Conservation (phyloP, 2,888 invertebrate genomes). For the Cheilosia pagana region DNA sequence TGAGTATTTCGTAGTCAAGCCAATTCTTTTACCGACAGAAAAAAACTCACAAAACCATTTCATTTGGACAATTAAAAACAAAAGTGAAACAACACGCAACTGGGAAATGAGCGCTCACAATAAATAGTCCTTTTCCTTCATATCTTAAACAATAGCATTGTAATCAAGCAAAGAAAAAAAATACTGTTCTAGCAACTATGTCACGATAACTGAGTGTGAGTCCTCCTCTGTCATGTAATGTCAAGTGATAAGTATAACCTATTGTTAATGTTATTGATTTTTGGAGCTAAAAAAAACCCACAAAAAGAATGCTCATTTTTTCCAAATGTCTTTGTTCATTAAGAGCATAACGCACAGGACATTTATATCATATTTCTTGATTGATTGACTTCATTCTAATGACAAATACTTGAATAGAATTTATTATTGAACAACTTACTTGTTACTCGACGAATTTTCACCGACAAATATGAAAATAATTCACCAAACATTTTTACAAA, state of each 20-base stretch:
- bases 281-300: slow-evolving; percentile 44
- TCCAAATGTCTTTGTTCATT: slow-evolving; percentile 10
- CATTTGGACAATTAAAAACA: slow-evolving; percentile 1
- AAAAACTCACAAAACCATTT: slow-evolving; percentile 9
- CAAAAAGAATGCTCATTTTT: slow-evolving; percentile 41
- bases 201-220: slow-evolving; percentile 64
- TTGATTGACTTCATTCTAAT: neutral
- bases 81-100: slow-evolving; percentile 28
- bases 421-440: slow-evolving; percentile 62
- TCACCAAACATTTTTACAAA: slow-evolving; percentile 65
- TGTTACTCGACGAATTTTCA: slow-evolving; percentile 73
- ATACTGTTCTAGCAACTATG: slow-evolving; percentile 59
- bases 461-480: slow-evolving; percentile 71
- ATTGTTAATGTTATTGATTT: slow-evolving; percentile 73
- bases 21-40: slow-evolving; percentile 42
- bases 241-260: slow-evolving; percentile 69
- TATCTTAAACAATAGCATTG: slow-evolving; percentile 17
- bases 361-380: neutral
- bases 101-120: slow-evolving; percentile 31
- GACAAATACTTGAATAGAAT: neutral
- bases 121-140: slow-evolving; percentile 25
- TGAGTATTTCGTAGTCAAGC: slow-evolving; percentile 13
- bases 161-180: slow-evolving; percentile 8
- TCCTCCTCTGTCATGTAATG: slow-evolving; percentile 53
- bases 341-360: slow-evolving; percentile 1